Base-by-base conservation (phyloP, 1,140 invertebrate species). In the Trichonephila clavata region DNA sequence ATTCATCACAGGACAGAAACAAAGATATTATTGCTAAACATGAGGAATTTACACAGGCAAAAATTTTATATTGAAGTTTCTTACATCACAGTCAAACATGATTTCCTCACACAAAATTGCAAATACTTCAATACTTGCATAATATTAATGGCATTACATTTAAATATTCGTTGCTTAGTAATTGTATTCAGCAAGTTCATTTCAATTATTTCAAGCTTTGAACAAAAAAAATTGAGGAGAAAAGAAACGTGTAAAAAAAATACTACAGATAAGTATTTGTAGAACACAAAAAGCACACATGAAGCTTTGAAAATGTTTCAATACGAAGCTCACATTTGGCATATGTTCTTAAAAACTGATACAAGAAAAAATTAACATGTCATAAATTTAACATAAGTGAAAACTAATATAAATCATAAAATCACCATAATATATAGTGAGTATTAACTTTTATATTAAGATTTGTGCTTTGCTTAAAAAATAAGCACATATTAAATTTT, bases 291-390 rank as follows among this genome's bases (percentile, higher is more conserved):
- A 39, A 81, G 32, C 43, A 87, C 24, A 63, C 20, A 63, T 39
- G 21, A 65, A 32, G 39, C n/a, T 39, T 32, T 39, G 32, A 65
- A 63, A 63, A 87, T 43, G 4, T 60, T 60, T 24, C 57, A 61
- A 60, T 57, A 21, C 5, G 13, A 86, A 68, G 65, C 65, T 59
- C 83, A 86, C n/a, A 24, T 68, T 43, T 81, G 20, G 20, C 14
- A 27, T 86, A 60, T 81, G 43, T 81, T 20, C 50, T 86, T 61
- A 57, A n/a, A 60, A 59, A 57, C 16, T 57, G 57, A 57, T 87
- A 63, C 57, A 63, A 63, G 24, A 32, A 87, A 43, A 43, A 81
- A 50, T 50, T 50, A 50, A 50, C 39, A 80, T 16, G 32, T 43
- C 57, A 21, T 14, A 6, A 87, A 60, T 13, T 60, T 59, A 86